phyloP scores from a whole-genome alignment of 2,797 vertebrate genomes.

The Falco peregrinus region DNA sequence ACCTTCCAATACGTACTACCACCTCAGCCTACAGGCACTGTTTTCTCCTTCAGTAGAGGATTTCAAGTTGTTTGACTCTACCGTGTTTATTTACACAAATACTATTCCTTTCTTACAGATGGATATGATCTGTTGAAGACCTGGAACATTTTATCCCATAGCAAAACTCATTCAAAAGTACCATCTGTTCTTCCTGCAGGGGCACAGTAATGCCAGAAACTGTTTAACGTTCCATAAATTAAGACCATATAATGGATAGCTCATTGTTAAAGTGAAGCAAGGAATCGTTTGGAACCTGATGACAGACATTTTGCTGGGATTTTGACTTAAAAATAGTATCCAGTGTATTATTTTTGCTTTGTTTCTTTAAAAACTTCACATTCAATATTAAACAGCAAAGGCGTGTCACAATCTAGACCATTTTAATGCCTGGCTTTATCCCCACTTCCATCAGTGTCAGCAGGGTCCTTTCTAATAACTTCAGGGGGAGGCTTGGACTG shows the following conservation, averaged over 20 bases:
- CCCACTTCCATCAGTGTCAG: background rate
- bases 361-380: background rate
- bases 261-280: conserved; percentile 28
- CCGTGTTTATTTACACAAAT: conserved; percentile 35
- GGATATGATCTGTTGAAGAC: conserved; percentile 55
- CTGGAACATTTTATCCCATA: conserved; percentile 55
- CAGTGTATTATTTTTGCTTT: background rate
- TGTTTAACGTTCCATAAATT: conserved; percentile 67
- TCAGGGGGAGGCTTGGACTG: background rate
- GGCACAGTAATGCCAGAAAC: conserved; percentile 53
- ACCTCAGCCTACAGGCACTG: background rate
- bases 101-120: conserved; percentile 40
- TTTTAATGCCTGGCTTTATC: background rate
- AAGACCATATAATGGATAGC: conserved; percentile 35
- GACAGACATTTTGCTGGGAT: conserved; percentile 11
- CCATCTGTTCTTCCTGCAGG: conserved; percentile 70
- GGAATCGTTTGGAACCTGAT: background rate
- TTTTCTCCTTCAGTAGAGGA: background rate
- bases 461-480: background rate
- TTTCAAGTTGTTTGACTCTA: background rate
- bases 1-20: background rate
- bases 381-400: background rate
- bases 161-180: conserved; percentile 58
- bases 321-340: conserved; percentile 33
- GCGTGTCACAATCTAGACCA: background rate